Evolutionary conservation across 2,888 invertebrate species (phyloP).

Genomic region (Orthonevra nobilis): DNA sequence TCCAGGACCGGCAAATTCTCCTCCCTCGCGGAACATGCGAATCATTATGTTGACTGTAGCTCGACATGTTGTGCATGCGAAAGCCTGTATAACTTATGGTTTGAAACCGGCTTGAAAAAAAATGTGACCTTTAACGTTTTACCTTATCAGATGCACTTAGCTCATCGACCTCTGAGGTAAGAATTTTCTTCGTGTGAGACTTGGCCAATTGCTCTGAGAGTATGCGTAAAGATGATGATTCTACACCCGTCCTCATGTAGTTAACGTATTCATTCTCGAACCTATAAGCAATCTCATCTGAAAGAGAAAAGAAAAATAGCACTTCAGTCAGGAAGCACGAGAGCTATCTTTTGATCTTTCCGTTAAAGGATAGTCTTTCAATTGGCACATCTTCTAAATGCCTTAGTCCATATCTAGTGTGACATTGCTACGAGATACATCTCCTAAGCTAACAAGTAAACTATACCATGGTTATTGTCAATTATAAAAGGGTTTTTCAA

Average conservation of each 20-base stretch:
- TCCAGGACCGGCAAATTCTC: slow-evolving; percentile 77
- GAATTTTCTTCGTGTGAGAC: slow-evolving; percentile 75
- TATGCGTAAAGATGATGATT: slow-evolving; percentile 72
- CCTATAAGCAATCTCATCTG: slow-evolving; percentile 73
- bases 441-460: no score
- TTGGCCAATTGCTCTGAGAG: slow-evolving; percentile 74
- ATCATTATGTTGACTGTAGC: slow-evolving; percentile 73
- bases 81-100: no score
- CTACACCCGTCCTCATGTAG: slow-evolving; percentile 74
- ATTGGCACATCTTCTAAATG: no score
- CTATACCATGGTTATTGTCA: no score
- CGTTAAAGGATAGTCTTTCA: no score
- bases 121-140: no score
- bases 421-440: no score
- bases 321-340: no score
- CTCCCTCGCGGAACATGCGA: slow-evolving; percentile 80
- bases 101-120: no score
- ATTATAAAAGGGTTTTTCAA: no score
- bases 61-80: slow-evolving; percentile 75
- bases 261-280: slow-evolving; percentile 74
- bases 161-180: slow-evolving; percentile 73
- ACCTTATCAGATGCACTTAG: slow-evolving; percentile 72
- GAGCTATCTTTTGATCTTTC: no score
- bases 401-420: no score
- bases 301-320: neutral